These are phyloP conservation scores for Cryptus viduatorius DNA, from an alignment of 2,888 invertebrate species.

Conservation along the genomic window DNA sequence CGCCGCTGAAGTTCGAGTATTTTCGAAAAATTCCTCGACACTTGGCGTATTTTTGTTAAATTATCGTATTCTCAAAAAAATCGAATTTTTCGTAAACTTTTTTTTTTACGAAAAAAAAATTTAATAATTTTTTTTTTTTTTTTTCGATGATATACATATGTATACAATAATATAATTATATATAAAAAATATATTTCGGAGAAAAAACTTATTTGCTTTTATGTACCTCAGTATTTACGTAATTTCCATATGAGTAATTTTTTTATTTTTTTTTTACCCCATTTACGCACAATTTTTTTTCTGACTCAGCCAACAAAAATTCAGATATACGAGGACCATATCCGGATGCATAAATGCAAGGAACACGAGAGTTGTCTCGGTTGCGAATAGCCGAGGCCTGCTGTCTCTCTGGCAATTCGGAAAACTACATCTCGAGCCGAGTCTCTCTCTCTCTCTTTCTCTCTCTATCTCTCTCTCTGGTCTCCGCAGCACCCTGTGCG, in stretches of 20 bases:
- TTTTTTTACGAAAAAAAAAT: too few relatives aligned
- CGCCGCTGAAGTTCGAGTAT: neutral
- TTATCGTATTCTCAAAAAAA: neutral
- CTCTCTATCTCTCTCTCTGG: slow-evolving; percentile 42
- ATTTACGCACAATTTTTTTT: too few relatives aligned
- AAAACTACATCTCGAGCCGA: slow-evolving; percentile 39
- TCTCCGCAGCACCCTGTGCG: slow-evolving; percentile 27
- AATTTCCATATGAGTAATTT: too few relatives aligned
- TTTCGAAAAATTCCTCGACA: slow-evolving; percentile 2
- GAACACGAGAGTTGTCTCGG: slow-evolving; percentile 9
- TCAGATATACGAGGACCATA: slow-evolving; percentile 1
- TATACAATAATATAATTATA: too few relatives aligned
- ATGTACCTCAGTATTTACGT: too few relatives aligned
- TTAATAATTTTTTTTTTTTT: too few relatives aligned
- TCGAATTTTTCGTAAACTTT: too few relatives aligned
- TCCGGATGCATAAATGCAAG: slow-evolving; percentile 13
- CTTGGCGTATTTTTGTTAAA: neutral
- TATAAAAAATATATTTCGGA: too few relatives aligned
- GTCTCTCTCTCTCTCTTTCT: too few relatives aligned
- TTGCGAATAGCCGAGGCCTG: neutral
- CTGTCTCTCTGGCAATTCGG: slow-evolving; percentile 37
- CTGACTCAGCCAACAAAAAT: neutral
- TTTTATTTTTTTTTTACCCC: too few relatives aligned
- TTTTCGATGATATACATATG: too few relatives aligned
- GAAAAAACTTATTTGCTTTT: too few relatives aligned